Base-by-base conservation (phyloP, 2,113 vertebrate genomes). In the Gila orcuttii region DNA sequence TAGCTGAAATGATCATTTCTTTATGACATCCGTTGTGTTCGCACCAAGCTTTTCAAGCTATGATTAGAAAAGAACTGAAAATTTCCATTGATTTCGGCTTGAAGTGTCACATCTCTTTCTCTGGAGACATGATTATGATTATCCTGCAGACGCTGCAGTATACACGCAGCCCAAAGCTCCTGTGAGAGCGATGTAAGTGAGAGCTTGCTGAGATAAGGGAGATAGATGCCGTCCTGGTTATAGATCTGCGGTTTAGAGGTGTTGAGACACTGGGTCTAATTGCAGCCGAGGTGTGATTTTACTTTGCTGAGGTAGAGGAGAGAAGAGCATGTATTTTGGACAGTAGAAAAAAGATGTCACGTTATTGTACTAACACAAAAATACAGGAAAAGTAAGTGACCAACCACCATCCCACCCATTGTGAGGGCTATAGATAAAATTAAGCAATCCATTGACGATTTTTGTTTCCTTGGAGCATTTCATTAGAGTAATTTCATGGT, bases 211-310 rank as follows among this genome's bases (percentile, higher is more conserved):
- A 82, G 62, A 82, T 82, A 33, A 66, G 79, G 79, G 13, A 64
- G 59, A 80, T 45, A 62, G 78, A 21, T 25, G 15, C 39, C 42
- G 5, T 50, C 19, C 62, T 69, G 62, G 42, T 82, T 82, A 82
- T 82, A 82, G 62, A 82, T 82, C 79, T 82, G 79, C 2, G 62
- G 79, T 82, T 69, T 15, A 64, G 62, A 82, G 64, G 62, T 82
- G 79, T 82, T 82, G 60, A 82, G 79, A 82, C 60, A 69, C 45
- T 82, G 62, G 79, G 33, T 82, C 62, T 82, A 66, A 64, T 85
- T 64, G 45, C 36, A 66, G 73, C 19, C 13, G 25, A 52, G 3
- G 45, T n/a, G 12, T 11, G 28, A 50, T 64, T 64, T 50, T 5
- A 84, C 21, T 45, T 60, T 62, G 82, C 36, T 42, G 55, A 84